These are phyloP conservation scores for Piprites chloris DNA, from an alignment of 2,113 vertebrate species.

Conservation along the genomic window DNA sequence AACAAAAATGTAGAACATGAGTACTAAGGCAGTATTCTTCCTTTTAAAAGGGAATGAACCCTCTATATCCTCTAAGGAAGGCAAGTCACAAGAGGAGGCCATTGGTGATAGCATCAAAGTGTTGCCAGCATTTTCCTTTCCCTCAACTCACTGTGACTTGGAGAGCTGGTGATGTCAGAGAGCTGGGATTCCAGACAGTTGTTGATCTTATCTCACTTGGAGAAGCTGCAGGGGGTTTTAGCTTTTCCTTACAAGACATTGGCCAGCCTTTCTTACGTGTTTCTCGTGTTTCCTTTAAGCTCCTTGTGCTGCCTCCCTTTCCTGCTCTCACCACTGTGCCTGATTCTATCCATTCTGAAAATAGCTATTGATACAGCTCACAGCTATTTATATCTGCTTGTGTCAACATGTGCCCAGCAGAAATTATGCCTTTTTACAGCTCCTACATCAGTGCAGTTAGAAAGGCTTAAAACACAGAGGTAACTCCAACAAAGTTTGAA, in stretches of 20 bases:
- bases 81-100: not conserved
- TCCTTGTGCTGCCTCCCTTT: slow-evolving; percentile 49
- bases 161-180: not conserved
- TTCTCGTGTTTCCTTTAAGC: slow-evolving; percentile 64
- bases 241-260: slow-evolving; percentile 21
- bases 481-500: not conserved
- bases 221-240: not conserved
- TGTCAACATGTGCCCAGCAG: slow-evolving; percentile 62
- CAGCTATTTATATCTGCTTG: slow-evolving; percentile 66
- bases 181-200: not conserved
- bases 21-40: not conserved
- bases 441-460: not conserved
- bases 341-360: slow-evolving; percentile 36
- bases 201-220: not conserved
- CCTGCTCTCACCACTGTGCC: slow-evolving; percentile 61
- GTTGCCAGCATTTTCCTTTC: not conserved
- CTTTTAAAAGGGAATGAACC: not conserved
- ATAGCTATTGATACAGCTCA: slow-evolving; percentile 17
- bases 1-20: not conserved
- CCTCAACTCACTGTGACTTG: not conserved
- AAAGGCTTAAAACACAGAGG: not conserved
- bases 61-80: not conserved
- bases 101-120: not conserved
- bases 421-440: not conserved
- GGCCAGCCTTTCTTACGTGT: not conserved